These are phyloP conservation scores for Prionace glauca DNA, from an alignment of 2,797 vertebrate genomes.

Conservation along the genomic window DNA sequence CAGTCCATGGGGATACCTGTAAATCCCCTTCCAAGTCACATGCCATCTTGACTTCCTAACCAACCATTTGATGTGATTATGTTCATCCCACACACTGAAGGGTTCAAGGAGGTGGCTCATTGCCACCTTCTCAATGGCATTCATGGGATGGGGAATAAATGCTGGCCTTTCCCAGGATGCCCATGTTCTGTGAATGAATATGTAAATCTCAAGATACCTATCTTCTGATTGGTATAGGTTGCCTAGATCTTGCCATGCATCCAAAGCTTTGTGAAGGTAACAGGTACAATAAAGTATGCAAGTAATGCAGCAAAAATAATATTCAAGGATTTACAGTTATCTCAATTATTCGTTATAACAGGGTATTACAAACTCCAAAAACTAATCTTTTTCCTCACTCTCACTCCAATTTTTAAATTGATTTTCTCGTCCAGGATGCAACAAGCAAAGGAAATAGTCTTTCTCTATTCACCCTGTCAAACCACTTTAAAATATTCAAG, in stretches of 20 bases:
- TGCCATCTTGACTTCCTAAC: too few species aligned
- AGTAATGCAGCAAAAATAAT: background rate
- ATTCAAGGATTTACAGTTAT: background rate
- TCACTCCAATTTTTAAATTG: background rate
- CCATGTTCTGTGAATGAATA: background rate
- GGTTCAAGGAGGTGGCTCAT: too few species aligned
- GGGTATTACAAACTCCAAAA: background rate
- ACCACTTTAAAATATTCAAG: background rate
- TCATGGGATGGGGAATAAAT: background rate
- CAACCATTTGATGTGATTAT: too few species aligned
- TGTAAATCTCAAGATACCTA: background rate
- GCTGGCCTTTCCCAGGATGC: background rate
- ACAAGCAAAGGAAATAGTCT: background rate
- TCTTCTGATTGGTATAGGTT: background rate
- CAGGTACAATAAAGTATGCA: background rate
- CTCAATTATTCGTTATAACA: background rate
- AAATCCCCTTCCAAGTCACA: too few species aligned
- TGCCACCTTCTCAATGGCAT: too few species aligned
- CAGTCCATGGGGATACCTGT: too few species aligned
- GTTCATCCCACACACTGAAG: too few species aligned
- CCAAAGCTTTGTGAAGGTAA: background rate
- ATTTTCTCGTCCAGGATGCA: background rate
- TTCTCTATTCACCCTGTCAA: background rate
- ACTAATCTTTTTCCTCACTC: background rate
- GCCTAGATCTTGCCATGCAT: background rate